Conservation (phyloP, 2,888 invertebrate genomes). For the Megamerina dolium region DNA sequence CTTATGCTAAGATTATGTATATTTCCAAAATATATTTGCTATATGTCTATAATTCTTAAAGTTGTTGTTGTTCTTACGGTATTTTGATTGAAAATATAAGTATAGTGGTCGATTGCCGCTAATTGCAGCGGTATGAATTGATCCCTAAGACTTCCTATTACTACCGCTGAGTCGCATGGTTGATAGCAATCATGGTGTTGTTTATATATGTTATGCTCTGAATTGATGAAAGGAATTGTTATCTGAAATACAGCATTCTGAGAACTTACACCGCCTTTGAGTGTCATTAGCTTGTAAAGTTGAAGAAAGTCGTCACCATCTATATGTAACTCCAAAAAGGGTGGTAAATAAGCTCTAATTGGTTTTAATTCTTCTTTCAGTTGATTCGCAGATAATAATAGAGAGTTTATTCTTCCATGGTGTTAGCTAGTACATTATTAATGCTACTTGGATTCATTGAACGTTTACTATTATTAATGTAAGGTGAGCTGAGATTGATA, state of each 20-base stretch:
- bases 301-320: not conserved
- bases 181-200: too few relatives aligned
- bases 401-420: slow-evolving; percentile 1
- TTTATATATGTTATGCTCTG: too few relatives aligned
- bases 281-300: not conserved
- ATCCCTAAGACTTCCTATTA: too few relatives aligned
- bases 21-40: too few relatives aligned
- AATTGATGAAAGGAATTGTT: not conserved
- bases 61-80: too few relatives aligned
- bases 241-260: not conserved
- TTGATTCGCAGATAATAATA: slow-evolving; percentile 1
- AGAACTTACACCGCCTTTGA: not conserved
- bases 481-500: not conserved
- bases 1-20: too few relatives aligned
- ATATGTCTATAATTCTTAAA: too few relatives aligned
- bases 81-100: too few relatives aligned
- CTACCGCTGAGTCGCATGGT: too few relatives aligned
- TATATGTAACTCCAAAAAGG: not conserved
- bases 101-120: too few relatives aligned
- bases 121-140: too few relatives aligned
- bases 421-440: slow-evolving; percentile 1
- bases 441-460: not conserved
- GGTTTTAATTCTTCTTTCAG: not conserved
- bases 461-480: not conserved
- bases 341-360: not conserved